These are phyloP conservation scores for Eurytoma adleriae DNA, from an alignment of 2,888 invertebrate species.

Conservation along the genomic window DNA sequence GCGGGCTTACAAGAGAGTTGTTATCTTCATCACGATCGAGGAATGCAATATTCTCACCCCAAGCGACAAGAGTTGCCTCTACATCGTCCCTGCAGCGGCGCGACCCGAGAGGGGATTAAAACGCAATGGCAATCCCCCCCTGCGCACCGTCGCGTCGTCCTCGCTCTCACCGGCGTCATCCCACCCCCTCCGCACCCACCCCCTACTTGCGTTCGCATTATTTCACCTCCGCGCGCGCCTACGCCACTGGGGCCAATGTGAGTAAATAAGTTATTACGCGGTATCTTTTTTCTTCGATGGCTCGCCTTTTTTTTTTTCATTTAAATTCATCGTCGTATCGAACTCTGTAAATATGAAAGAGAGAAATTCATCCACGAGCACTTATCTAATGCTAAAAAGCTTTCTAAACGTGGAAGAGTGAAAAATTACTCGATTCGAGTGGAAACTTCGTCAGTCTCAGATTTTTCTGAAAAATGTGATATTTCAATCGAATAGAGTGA, in stretches of 20 bases:
- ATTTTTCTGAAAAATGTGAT: too few relatives aligned
- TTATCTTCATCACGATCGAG: constrained; percentile 75
- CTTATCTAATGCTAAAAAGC: too few relatives aligned
- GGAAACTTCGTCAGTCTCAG: too few relatives aligned
- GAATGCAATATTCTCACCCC: constrained; percentile 76
- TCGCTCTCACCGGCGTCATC: constrained; percentile 18
- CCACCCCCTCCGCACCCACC: constrained; percentile 16
- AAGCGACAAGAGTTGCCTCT: constrained; percentile 69
- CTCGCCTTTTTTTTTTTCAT: constrained; percentile 35
- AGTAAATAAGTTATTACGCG: constrained; percentile 55
- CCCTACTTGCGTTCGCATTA: constrained; percentile 56
- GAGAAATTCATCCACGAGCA: too few relatives aligned
- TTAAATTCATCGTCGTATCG: constrained; percentile 51
- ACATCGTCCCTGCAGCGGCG: constrained; percentile 43
- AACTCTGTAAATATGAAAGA: background rate
- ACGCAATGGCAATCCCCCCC: constrained; percentile 71
- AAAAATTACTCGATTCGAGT: background rate
- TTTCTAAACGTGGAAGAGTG: constrained; percentile 1
- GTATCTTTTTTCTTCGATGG: background rate
- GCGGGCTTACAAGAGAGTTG: constrained; percentile 61
- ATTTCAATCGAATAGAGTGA: too few relatives aligned
- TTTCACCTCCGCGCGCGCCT: constrained; percentile 58
- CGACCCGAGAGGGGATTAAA: constrained; percentile 71
- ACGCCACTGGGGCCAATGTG: constrained; percentile 49
- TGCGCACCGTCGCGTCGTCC: background rate